Conservation (phyloP, 2,113 vertebrate genomes). For the Clinocottus analis region DNA sequence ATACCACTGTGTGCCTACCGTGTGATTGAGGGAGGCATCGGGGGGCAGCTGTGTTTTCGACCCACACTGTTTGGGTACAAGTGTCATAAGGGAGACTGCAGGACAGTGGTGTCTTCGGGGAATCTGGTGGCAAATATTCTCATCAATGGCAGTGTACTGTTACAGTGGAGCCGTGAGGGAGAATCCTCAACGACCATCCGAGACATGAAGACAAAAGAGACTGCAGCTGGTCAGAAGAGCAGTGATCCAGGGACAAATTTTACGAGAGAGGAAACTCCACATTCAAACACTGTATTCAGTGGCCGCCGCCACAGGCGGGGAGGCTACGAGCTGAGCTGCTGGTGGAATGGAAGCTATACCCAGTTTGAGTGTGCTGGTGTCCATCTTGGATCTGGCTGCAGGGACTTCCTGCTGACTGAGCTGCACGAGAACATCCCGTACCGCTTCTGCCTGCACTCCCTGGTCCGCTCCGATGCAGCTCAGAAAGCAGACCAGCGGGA, state of each 20-base stretch:
- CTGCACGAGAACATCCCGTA: conserved; percentile 94
- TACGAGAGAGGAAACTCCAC: conserved; percentile 15
- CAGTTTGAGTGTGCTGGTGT: conserved; percentile 93
- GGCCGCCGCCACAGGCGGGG: conserved; percentile 65
- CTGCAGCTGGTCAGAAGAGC: conserved; percentile 15
- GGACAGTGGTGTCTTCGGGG: conserved; percentile 79
- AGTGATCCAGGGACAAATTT: conserved; percentile 17
- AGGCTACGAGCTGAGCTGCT: conserved; percentile 91
- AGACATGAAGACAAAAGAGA: neutral
- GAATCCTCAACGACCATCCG: neutral
- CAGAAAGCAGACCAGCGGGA: conserved; percentile 67
- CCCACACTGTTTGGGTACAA: conserved; percentile 83
- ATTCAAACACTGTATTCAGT: conserved; percentile 18
- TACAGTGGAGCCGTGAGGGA: conserved; percentile 86
- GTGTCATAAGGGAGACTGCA: conserved; percentile 84
- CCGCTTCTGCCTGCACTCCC: conserved; percentile 89
- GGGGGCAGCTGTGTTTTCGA: conserved; percentile 88
- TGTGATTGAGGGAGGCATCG: conserved; percentile 73
- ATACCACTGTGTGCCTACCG: conserved; percentile 81
- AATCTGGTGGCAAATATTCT: conserved; percentile 90
- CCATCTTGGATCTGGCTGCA: conserved; percentile 89
- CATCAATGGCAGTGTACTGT: conserved; percentile 90
- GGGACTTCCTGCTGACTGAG: conserved; percentile 90
- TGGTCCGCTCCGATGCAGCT: conserved; percentile 56
- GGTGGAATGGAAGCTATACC: conserved; percentile 95